Percentiles rank a stretch among this genome's conserved stretches.
phyloP scores from a whole-genome alignment of 2,113 vertebrate species.

The Cettia cetti region DNA sequence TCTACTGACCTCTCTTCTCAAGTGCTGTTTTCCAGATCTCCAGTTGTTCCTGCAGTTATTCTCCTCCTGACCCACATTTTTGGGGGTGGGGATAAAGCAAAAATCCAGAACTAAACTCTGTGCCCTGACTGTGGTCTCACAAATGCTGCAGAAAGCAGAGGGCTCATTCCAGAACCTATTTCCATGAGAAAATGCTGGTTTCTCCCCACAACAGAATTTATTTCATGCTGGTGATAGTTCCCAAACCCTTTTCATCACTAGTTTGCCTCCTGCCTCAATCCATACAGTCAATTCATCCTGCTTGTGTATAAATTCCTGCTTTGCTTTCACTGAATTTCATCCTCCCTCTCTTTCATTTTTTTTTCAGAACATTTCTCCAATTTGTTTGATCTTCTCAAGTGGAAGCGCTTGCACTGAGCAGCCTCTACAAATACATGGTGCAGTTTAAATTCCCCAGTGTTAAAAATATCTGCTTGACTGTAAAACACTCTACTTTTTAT shows the following conservation, averaged over 20 bases:
- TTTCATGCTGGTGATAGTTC: background rate
- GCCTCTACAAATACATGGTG: constrained; percentile 26
- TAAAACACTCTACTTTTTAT: constrained; percentile 59
- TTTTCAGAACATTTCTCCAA: constrained; percentile 27
- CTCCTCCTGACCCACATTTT: background rate
- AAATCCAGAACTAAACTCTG: background rate
- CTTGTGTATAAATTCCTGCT: background rate
- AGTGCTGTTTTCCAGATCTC: background rate
- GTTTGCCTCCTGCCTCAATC: background rate
- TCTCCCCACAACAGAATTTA: background rate
- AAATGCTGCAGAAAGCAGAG: background rate
- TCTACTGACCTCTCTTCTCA: background rate
- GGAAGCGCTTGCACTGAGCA: constrained; percentile 44
- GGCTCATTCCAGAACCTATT: background rate
- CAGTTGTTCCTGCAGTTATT: background rate
- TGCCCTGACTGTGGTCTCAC: background rate
- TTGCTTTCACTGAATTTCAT: constrained; percentile 19
- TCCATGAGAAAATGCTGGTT: background rate
- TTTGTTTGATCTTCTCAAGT: constrained; percentile 63
- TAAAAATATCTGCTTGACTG: constrained; percentile 57
- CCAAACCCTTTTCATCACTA: background rate
- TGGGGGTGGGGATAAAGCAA: background rate
- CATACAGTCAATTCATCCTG: background rate
- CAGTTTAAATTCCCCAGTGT: constrained; percentile 48
- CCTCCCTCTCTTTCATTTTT: background rate